A percentile compares a stretch with the other conserved stretches of the same genome.
These are phyloP conservation scores for Cyanoramphus novaezelandiae DNA, from an alignment of 2,113 vertebrate genomes.

Conservation along the genomic window DNA sequence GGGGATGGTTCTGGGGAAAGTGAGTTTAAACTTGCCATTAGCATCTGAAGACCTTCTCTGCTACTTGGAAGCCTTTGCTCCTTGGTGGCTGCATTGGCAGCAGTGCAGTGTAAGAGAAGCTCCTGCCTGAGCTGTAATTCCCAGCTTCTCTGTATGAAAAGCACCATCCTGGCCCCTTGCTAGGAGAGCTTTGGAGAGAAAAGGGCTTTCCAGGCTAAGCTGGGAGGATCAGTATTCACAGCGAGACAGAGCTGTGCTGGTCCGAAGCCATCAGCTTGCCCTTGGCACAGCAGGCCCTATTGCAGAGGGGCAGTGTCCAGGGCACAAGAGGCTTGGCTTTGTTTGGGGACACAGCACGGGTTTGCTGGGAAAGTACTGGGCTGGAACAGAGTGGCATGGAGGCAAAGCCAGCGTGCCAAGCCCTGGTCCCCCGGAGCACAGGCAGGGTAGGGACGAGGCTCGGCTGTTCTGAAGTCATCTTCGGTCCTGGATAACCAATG, in stretches of 20 bases:
- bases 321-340: slow-evolving; percentile 23
- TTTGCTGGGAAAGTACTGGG: slow-evolving; percentile 29
- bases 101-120: rapidly evolving
- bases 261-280: neutral
- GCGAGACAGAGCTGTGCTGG: neutral
- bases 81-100: neutral
- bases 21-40: neutral
- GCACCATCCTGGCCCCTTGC: neutral
- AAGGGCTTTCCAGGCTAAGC: neutral
- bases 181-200: neutral
- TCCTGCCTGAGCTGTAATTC: neutral
- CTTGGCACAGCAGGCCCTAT: neutral
- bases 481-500: rapidly evolving
- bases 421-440: neutral
- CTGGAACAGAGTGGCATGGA: neutral
- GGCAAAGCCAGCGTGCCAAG: neutral
- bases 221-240: neutral
- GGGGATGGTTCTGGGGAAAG: neutral
- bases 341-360: slow-evolving; percentile 24
- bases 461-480: neutral
- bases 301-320: neutral
- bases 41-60: neutral
- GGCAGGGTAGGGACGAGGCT: neutral
- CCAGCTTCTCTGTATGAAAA: neutral
- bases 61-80: slow-evolving; percentile 24